Evolutionary conservation across 2,888 invertebrate genomes (phyloP), one percentile per base, ranked within the genome.

Genomic region (Morpho achilles): DNA sequence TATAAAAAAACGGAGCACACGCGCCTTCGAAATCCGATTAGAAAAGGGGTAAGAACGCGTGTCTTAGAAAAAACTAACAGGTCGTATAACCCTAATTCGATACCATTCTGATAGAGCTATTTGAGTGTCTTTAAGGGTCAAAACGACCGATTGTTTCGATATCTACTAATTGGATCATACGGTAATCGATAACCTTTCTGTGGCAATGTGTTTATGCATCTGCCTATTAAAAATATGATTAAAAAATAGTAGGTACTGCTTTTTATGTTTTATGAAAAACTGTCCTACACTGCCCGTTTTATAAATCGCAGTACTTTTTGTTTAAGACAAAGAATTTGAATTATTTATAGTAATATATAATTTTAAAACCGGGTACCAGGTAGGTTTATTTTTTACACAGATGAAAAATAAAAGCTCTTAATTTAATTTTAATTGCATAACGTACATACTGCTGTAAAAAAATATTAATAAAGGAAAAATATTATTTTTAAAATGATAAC

Each of bases 151-250:
- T 87, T 87, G 86, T 87, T 85, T 84, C 85, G 75, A 77, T 87
- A 89, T 87, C 87, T 78, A 84, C 89, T 90, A 90, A 90, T 90
- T 89, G 88, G 89, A 88, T 90, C 84, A 80, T 79, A 84, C 81
- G 78, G 81, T 87, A 86, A 90, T 88, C 89, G 87, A 90, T 90
- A 86, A 88, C 83, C 80, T 80, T 79, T 77, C 69, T 70, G 65
- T 72, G 73, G 82, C 82, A 85, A 82, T 83, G 84, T 86, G 85
- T 77, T 72, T 77, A 67, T 75, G 75, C 90, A 90, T 86, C 90
- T 90, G 90, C 85, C 77, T 65, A 32, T 32, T 32, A 32, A 53
- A 60, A 72, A 69, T 71, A 69, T 69, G 60, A 66, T 64, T 32
- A 32, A 32, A 65, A 61, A 59, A 58, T 62, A 62, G 32, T 16